Percentiles rank a stretch among this genome's conserved stretches.
These are phyloP conservation scores for Achlya flavicornis DNA, from an alignment of 2,888 invertebrate species.

Conservation along the genomic window DNA sequence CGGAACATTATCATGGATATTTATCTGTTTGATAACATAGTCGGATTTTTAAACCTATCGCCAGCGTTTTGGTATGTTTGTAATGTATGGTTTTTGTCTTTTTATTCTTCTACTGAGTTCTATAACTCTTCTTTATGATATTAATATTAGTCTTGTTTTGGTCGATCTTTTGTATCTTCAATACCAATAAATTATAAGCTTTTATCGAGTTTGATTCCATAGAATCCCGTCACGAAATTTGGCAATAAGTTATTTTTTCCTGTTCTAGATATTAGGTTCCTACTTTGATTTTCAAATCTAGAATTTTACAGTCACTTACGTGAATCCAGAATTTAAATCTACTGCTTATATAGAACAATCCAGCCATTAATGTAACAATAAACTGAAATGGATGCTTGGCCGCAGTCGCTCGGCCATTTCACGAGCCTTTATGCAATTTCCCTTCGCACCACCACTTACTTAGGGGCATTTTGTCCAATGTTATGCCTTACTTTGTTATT, in stretches of 20 bases:
- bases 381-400: conserved; percentile 37
- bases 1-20: not conserved
- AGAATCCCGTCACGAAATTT: no score
- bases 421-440: conserved; percentile 32
- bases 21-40: not conserved
- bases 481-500: conserved; percentile 25
- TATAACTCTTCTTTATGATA: no score
- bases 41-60: no score
- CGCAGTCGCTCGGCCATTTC: conserved; percentile 30
- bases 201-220: no score
- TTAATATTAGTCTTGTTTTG: no score
- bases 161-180: no score
- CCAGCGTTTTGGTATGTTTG: no score
- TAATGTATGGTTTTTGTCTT: no score
- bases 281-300: not conserved
- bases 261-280: no score
- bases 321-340: not conserved
- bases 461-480: conserved; percentile 23
- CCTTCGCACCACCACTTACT: conserved; percentile 30
- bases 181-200: no score
- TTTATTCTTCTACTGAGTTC: no score
- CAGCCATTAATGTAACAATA: conserved; percentile 40
- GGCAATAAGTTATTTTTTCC: no score
- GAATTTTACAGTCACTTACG: not conserved
- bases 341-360: not conserved